Percentiles rank a stretch among this genome's conserved stretches.
These are phyloP conservation scores for Halcyon malimbica DNA, from an alignment of 2,113 vertebrate genomes.

Conservation along the genomic window DNA sequence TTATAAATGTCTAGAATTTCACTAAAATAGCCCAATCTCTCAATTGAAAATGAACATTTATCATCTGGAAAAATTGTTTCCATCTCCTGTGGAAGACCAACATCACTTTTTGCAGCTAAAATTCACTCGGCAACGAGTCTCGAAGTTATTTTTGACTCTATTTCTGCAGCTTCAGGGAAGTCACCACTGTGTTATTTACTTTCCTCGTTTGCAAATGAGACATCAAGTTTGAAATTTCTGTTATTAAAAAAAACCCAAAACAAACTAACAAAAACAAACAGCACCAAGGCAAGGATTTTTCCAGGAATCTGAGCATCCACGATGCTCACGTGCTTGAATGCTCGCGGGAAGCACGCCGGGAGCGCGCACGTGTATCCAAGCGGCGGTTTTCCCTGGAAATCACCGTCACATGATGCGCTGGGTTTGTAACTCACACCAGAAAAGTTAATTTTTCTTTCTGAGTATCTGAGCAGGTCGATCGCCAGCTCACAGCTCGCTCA, in stretches of 20 bases:
- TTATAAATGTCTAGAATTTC: background rate
- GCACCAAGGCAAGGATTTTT: background rate
- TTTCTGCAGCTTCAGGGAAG: background rate
- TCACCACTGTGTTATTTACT: accelerated
- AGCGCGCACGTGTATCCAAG: accelerated
- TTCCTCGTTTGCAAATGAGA: accelerated
- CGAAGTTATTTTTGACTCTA: background rate
- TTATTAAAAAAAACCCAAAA: no score
- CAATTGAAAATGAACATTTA: background rate
- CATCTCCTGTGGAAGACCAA: background rate
- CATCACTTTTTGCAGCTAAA: background rate
- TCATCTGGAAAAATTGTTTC: background rate
- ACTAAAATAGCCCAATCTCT: background rate
- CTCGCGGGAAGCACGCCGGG: accelerated
- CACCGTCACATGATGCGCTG: accelerated
- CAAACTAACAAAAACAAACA: background rate
- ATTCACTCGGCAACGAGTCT: background rate
- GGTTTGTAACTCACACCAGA: accelerated
- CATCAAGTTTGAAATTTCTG: background rate
- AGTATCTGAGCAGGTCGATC: accelerated
- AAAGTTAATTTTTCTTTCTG: background rate
- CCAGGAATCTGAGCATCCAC: background rate
- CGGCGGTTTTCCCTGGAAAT: accelerated
- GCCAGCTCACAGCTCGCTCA: background rate
- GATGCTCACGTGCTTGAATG: accelerated